Conservation (phyloP, 2,888 invertebrate species). For the Cephonodes hylas region DNA sequence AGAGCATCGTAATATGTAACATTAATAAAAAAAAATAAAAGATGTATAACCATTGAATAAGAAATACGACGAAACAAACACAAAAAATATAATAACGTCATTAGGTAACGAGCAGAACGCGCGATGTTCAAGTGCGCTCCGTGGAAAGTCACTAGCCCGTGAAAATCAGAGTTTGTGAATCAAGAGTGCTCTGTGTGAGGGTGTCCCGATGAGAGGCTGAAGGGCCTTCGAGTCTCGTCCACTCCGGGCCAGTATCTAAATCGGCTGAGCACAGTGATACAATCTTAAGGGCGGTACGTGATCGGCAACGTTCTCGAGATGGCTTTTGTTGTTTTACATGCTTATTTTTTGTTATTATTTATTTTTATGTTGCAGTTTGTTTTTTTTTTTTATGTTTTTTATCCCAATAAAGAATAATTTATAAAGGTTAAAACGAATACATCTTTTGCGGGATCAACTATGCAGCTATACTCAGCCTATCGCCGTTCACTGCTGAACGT, state of each 20-base stretch:
- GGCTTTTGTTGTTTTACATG: neutral
- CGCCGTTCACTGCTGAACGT: too few species aligned
- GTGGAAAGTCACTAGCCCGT: constrained; percentile 56
- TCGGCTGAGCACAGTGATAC: constrained; percentile 32
- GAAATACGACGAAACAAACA: constrained; percentile 10
- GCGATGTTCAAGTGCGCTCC: constrained; percentile 39
- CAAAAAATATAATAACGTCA: constrained; percentile 29
- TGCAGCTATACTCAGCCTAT: neutral
- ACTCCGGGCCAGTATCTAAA: constrained; percentile 43
- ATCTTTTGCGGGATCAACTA: neutral
- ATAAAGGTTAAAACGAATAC: too few species aligned
- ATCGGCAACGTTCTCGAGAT: neutral
- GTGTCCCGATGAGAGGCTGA: constrained; percentile 52
- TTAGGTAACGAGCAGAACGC: constrained; percentile 47
- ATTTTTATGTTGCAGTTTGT: neutral
- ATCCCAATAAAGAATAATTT: too few species aligned
- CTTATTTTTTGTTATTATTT: neutral
- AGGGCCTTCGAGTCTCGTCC: constrained; percentile 39
- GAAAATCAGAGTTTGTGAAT: constrained; percentile 61
- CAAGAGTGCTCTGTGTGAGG: constrained; percentile 55
- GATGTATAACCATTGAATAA: neutral
- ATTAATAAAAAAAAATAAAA: too few species aligned
- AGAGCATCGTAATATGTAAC: too few species aligned
- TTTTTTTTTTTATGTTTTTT: neutral
- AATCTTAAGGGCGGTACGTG: constrained; percentile 16